Evolutionary conservation across 2,888 invertebrate species (phyloP).

Genomic region (Andrena chrysosceles): DNA sequence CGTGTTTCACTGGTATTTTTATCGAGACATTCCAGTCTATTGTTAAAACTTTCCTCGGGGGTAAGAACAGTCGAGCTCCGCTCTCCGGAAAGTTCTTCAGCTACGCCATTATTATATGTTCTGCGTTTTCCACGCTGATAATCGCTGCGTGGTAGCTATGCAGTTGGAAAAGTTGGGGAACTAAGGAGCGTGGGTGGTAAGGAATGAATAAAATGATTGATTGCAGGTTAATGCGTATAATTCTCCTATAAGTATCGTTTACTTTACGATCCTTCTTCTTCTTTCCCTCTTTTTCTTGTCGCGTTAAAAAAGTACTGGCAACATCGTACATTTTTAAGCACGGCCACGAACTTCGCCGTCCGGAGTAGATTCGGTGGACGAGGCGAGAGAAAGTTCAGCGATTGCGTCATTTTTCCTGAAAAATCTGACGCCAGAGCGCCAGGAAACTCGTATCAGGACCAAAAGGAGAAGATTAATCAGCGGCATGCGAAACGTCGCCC

Average conservation of each 20-base stretch:
- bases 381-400: background rate
- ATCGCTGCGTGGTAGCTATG: background rate
- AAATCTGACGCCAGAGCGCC: background rate
- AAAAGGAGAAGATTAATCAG: slow-evolving; percentile 33
- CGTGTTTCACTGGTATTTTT: slow-evolving; percentile 20
- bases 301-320: background rate
- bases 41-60: slow-evolving; percentile 25
- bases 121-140: slow-evolving; percentile 28
- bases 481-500: background rate
- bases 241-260: background rate
- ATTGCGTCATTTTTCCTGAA: slow-evolving; percentile 12
- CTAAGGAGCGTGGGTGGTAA: background rate
- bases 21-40: slow-evolving; percentile 26
- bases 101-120: slow-evolving; percentile 9
- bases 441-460: background rate
- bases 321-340: slow-evolving; percentile 1
- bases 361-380: slow-evolving; percentile 2
- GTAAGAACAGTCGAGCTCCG: background rate
- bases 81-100: slow-evolving; percentile 32
- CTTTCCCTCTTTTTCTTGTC: background rate
- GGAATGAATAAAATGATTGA: background rate
- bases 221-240: background rate
- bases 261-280: background rate
- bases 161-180: background rate
- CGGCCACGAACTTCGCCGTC: background rate